Base-by-base conservation (phyloP, 1,140 invertebrate genomes). In the Oncopodura yosiiana region DNA sequence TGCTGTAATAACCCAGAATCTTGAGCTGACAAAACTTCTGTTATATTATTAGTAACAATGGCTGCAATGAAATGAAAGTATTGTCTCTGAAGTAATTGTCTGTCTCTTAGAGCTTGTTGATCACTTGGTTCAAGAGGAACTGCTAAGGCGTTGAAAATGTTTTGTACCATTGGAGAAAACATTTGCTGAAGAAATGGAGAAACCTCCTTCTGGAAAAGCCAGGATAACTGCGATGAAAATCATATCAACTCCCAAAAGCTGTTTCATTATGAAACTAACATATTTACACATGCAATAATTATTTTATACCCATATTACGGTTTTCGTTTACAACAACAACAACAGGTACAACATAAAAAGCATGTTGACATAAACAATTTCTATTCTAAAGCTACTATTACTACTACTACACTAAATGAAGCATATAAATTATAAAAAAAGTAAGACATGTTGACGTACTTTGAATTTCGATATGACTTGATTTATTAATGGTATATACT, bases 381-480 rank as follows among this genome's bases (percentile, higher is more conserved):
- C 30, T 12, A 41, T 16, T 24, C 49, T 43, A 30, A 45, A 37
- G 6, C 12, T 9, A 46, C 6, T 39, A 41, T 18, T 16, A 34
- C 8, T 1, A 18, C 19, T 12, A 6, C 23, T 41, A 51, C 9
- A 37, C 4, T 5, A 45, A 2, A 42, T 2, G 0, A 29, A 3
- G 23, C 12, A n/a, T 16, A 2, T 14, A 11, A 44, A 2, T 8
- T 2, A 11, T 18, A 41, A 38, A 34, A 24, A n/a, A n/a, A n/a
- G n/a, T n/a, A n/a, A n/a, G n/a, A n/a, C n/a, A n/a, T n/a, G n/a
- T n/a, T 23, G 16, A 60, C 56, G 65, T 59, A 77, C 77, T 69
- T 78, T 79, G 58, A 77, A 79, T 64, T 80, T 79, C 46, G 70
- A 71, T 36, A 79, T 75, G 38, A 79, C 68, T 65, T 80, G 78